Conservation (phyloP, 2,113 vertebrate genomes). For the Verasper variegatus region DNA sequence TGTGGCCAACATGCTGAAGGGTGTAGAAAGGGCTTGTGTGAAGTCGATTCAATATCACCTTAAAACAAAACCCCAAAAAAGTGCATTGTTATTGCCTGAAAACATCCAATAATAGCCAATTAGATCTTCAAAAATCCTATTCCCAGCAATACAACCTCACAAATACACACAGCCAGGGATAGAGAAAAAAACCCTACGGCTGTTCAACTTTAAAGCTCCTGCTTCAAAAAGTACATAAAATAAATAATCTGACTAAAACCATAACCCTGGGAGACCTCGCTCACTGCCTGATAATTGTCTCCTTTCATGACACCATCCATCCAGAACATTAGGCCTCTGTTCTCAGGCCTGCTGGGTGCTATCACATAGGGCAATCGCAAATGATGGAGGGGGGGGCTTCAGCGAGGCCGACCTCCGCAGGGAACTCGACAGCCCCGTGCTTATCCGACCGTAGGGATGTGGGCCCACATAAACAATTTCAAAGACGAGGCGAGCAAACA, state of each 20-base stretch:
- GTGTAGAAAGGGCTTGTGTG: slow-evolving; percentile 41
- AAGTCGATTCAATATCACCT: slow-evolving; percentile 65
- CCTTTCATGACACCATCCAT: slow-evolving; percentile 84
- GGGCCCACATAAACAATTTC: slow-evolving; percentile 79
- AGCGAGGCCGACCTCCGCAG: slow-evolving; percentile 72
- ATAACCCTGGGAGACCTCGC: slow-evolving; percentile 83
- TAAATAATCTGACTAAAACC: slow-evolving; percentile 85
- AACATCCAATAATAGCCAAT: slow-evolving; percentile 82
- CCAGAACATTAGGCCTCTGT: slow-evolving; percentile 81
- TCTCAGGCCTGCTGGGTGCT: slow-evolving; percentile 82
- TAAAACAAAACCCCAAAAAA: slow-evolving; percentile 67
- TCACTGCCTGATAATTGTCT: slow-evolving; percentile 85
- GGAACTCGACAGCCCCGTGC: slow-evolving; percentile 76
- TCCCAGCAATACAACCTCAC: slow-evolving; percentile 56
- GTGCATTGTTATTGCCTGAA: slow-evolving; percentile 72
- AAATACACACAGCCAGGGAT: slow-evolving; percentile 63
- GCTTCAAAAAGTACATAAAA: slow-evolving; percentile 84
- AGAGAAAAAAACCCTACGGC: slow-evolving; percentile 67
- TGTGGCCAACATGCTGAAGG: slow-evolving; percentile 56
- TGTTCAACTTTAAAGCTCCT: slow-evolving; percentile 84
- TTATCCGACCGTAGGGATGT: slow-evolving; percentile 77
- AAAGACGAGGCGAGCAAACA: slow-evolving; percentile 77
- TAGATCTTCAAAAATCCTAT: slow-evolving; percentile 78
- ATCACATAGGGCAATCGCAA: slow-evolving; percentile 74
- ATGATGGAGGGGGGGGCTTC: slow-evolving; percentile 71